Conservation (phyloP, 2,888 invertebrate species). For the Dynastes tityus region DNA sequence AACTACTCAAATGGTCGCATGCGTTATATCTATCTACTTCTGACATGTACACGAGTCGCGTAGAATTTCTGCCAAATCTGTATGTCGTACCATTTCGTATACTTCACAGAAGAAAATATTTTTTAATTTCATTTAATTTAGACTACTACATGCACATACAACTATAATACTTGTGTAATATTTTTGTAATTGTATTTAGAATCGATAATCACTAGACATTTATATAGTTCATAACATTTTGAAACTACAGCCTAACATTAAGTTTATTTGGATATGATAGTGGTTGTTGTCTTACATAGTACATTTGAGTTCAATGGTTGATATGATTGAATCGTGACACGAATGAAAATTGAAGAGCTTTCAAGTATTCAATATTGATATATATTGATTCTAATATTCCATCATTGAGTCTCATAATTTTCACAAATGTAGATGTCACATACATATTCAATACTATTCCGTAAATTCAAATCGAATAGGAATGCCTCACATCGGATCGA, state of each 20-base stretch:
- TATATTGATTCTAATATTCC: too few species aligned
- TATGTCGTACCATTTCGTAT: too few species aligned
- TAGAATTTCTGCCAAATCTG: too few species aligned
- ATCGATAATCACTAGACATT: background rate
- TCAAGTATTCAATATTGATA: background rate
- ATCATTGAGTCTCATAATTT: too few species aligned
- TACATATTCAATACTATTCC: too few species aligned
- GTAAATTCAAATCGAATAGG: too few species aligned
- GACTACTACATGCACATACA: background rate
- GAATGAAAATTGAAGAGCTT: background rate
- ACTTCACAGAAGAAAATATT: background rate
- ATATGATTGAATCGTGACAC: background rate
- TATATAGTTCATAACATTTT: background rate
- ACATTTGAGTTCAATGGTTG: background rate
- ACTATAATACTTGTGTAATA: background rate
- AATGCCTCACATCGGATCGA: too few species aligned
- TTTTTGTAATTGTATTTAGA: background rate
- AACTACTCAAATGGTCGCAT: too few species aligned
- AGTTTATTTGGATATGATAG: conserved; percentile 2
- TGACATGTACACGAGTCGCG: too few species aligned
- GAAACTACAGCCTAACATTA: background rate
- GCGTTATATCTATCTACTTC: too few species aligned
- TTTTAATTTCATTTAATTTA: background rate
- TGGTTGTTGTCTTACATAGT: background rate
- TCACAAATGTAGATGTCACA: too few species aligned